A percentile compares a stretch with the other conserved stretches of the same genome.
phyloP scores from a whole-genome alignment of 2,113 vertebrate species.

The Pterocles orientalis region DNA sequence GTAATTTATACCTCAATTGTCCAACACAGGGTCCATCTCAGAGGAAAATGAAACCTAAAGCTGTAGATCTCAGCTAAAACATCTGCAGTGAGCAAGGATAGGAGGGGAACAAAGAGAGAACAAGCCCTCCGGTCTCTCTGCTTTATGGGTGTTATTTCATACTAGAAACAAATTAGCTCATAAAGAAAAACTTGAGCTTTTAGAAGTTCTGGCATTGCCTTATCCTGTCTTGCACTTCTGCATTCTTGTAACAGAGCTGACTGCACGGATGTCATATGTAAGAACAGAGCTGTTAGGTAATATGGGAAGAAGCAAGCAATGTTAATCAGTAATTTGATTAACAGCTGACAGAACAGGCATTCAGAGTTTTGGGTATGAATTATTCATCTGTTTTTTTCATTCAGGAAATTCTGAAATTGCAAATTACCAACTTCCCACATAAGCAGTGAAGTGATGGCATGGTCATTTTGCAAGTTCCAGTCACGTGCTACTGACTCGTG shows the following conservation, averaged over 20 bases:
- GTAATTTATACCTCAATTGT: neutral
- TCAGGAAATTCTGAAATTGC: slow-evolving; percentile 39
- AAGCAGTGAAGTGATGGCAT: neutral
- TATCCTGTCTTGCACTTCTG: neutral
- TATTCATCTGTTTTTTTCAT: neutral
- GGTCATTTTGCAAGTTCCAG: neutral
- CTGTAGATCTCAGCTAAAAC: neutral
- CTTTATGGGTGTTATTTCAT: neutral
- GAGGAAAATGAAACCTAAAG: neutral
- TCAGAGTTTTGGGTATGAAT: neutral
- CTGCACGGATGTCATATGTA: neutral
- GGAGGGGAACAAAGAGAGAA: neutral
- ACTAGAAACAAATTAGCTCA: neutral
- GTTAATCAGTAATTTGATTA: slow-evolving; percentile 42
- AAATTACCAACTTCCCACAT: neutral
- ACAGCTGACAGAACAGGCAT: neutral
- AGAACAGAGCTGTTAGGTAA: slow-evolving; percentile 10
- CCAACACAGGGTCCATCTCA: neutral
- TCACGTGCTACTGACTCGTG: neutral
- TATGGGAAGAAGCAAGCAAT: neutral
- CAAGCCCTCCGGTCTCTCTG: neutral
- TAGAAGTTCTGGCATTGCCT: neutral
- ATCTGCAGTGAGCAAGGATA: neutral
- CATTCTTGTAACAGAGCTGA: neutral
- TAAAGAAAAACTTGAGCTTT: neutral